Percentiles rank a stretch among this genome's conserved stretches.
Conservation (phyloP, 2,797 vertebrate genomes). For the Chaunax sp. region DNA sequence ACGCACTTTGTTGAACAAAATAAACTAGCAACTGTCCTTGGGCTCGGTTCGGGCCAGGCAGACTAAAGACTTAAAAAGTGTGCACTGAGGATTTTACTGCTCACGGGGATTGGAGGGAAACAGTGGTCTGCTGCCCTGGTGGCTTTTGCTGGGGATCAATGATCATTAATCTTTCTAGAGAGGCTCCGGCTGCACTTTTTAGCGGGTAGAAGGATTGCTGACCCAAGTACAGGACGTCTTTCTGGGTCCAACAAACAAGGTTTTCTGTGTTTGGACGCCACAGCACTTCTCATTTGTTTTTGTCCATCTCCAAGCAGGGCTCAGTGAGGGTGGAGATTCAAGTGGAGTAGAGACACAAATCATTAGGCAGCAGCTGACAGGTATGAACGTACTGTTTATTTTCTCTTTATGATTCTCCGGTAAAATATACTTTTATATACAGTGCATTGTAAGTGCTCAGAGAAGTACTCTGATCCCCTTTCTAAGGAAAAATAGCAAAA, state of each 20-base stretch:
- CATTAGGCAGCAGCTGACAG: constrained; percentile 21
- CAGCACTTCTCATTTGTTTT: constrained; percentile 68
- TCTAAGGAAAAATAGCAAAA: not conserved
- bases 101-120: constrained; percentile 62
- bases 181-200: constrained; percentile 80
- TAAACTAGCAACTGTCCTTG: constrained; percentile 57
- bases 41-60: constrained; percentile 33
- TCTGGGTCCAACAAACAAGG: constrained; percentile 67
- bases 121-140: constrained; percentile 67
- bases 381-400: not conserved
- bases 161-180: constrained; percentile 85
- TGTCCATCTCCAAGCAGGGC: constrained; percentile 28
- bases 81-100: constrained; percentile 74
- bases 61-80: constrained; percentile 64
- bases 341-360: constrained; percentile 32
- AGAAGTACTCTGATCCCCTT: not conserved
- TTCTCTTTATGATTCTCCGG: constrained; percentile 4
- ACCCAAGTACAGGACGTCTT: constrained; percentile 77
- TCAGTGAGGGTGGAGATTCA: constrained; percentile 5
- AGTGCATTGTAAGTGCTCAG: not conserved
- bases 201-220: constrained; percentile 77
- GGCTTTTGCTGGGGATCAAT: constrained; percentile 77
- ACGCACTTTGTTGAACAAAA: constrained; percentile 49
- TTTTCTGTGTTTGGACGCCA: constrained; percentile 67
- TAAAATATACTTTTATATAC: not conserved